A percentile compares a stretch with the other conserved stretches of the same genome.
These are phyloP conservation scores for Heliconius aoede DNA, from an alignment of 2,888 invertebrate genomes.

Conservation along the genomic window DNA sequence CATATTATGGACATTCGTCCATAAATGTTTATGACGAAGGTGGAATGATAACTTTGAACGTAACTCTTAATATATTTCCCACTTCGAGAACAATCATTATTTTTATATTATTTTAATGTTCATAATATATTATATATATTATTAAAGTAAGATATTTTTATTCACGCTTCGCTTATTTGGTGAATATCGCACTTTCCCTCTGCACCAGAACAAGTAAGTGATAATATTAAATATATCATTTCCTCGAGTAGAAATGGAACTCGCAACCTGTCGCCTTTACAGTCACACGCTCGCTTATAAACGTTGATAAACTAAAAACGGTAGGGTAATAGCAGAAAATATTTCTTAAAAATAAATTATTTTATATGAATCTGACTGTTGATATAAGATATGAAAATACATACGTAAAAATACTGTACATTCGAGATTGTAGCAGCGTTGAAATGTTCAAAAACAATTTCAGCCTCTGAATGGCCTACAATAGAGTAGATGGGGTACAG, in stretches of 20 bases:
- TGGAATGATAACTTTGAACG: too few relatives aligned
- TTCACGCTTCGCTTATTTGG: too few relatives aligned
- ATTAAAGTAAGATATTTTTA: neutral
- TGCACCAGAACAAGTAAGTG: too few relatives aligned
- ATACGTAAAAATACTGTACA: slow-evolving; percentile 37
- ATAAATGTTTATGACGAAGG: neutral
- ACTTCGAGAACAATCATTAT: neutral
- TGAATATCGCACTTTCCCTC: too few relatives aligned
- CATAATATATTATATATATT: neutral
- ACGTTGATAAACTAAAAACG: neutral
- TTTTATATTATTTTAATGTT: neutral
- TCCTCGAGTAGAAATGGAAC: too few relatives aligned
- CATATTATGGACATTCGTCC: neutral
- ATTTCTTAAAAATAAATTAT: slow-evolving; percentile 2
- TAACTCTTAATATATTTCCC: neutral
- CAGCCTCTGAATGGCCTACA: slow-evolving; percentile 40
- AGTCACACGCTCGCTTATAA: neutral
- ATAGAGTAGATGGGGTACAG: slow-evolving; percentile 35
- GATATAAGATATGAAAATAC: slow-evolving; percentile 36
- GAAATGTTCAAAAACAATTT: slow-evolving; percentile 44
- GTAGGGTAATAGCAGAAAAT: neutral
- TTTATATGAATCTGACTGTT: slow-evolving; percentile 25
- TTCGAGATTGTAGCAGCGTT: slow-evolving; percentile 41
- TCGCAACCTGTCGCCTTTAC: too few relatives aligned
- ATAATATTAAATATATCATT: too few relatives aligned